These are phyloP conservation scores for Semibalanus balanoides DNA, from an alignment of 1,140 invertebrate genomes.

Conservation along the genomic window DNA sequence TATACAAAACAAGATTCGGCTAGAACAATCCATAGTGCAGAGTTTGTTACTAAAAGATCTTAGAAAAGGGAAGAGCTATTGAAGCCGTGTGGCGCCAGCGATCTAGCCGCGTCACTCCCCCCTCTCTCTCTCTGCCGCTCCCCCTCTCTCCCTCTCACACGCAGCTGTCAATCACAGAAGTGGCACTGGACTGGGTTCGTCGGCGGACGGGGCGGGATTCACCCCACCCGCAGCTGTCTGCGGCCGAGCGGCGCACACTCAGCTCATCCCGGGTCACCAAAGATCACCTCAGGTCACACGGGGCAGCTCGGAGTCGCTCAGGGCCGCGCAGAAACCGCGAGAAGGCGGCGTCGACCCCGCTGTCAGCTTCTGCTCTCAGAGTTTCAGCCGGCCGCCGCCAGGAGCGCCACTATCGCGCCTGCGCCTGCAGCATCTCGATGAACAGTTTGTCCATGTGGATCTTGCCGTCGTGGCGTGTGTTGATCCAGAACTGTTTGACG, in stretches of 20 bases:
- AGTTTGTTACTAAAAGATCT: constrained; percentile 1
- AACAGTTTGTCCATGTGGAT: constrained; percentile 94
- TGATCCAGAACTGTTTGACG: constrained; percentile 77
- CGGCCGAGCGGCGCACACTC: no score
- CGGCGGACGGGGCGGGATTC: no score
- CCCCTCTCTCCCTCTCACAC: no score
- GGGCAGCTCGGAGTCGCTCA: no score
- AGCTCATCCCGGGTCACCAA: no score
- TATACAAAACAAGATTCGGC: constrained; percentile 1
- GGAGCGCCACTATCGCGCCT: constrained; percentile 13
- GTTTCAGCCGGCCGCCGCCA: no score
- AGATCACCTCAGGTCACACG: not conserved
- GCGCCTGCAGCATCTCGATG: constrained; percentile 79
- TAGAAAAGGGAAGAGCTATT: constrained; percentile 1
- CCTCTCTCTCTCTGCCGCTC: not conserved
- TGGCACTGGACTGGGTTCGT: not conserved
- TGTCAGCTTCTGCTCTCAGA: no score
- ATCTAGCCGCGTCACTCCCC: not conserved
- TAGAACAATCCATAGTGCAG: not conserved
- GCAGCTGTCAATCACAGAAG: not conserved
- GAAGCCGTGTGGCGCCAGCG: not conserved
- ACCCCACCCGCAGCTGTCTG: no score
- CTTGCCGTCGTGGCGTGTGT: constrained; percentile 68
- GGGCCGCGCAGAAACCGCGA: no score
- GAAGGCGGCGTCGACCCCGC: not conserved